Evolutionary conservation across 1,140 invertebrate genomes (phyloP).

Genomic region (Ips nitidus): DNA sequence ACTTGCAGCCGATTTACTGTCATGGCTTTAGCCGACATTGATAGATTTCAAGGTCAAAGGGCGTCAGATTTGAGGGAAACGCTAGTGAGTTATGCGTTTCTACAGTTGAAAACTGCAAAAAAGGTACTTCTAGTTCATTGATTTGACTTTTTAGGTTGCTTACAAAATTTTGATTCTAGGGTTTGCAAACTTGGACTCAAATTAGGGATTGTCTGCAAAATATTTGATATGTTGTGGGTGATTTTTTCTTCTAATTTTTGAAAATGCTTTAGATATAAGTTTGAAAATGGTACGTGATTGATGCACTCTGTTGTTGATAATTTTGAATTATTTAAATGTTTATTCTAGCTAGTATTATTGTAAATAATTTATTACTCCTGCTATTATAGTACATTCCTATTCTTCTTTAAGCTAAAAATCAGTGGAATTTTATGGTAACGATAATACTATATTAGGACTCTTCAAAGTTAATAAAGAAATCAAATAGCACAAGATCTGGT

Average conservation of each 20-base stretch:
- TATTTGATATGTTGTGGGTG: conserved; percentile 51
- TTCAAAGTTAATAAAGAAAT: no score
- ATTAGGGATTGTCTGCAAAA: conserved; percentile 72
- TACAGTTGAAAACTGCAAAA: conserved; percentile 79
- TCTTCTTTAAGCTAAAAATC: no score
- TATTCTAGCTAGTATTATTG: no score
- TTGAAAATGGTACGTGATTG: no score
- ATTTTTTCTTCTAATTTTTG: neutral
- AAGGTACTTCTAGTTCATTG: conserved; percentile 60
- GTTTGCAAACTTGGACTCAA: conserved; percentile 73
- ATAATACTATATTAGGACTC: no score
- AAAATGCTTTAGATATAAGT: neutral
- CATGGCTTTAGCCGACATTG: conserved; percentile 71
- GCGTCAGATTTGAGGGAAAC: conserved; percentile 75
- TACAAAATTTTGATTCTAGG: conserved; percentile 55
- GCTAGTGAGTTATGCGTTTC: conserved; percentile 70
- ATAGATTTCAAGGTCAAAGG: conserved; percentile 78
- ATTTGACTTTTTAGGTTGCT: neutral
- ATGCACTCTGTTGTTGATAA: no score
- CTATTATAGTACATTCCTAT: no score
- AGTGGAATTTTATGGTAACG: no score
- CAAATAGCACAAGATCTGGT: no score
- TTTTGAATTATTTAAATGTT: no score
- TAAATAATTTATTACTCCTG: no score
- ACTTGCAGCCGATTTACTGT: conserved; percentile 69